Evolutionary conservation across 2,797 vertebrate genomes (phyloP).

Genomic region (Xiphophorus birchmanni): DNA sequence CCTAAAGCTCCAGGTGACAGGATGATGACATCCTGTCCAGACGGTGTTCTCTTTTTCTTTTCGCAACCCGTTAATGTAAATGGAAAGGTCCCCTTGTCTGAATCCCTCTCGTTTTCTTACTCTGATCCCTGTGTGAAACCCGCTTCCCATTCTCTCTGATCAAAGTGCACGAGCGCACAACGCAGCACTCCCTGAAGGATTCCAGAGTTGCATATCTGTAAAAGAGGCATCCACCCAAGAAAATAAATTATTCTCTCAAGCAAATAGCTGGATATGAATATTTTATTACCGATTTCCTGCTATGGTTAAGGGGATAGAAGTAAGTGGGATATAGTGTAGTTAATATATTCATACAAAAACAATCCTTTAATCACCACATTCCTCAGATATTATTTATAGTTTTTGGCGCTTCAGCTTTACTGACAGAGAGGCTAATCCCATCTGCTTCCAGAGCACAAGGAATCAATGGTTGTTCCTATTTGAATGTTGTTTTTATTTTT

Average conservation of each 20-base stretch:
- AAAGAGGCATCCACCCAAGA: slow-evolving; percentile 77
- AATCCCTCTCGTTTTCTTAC: slow-evolving; percentile 60
- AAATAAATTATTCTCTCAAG: slow-evolving; percentile 83
- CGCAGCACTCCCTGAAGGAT: slow-evolving; percentile 72
- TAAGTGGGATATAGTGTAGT: slow-evolving; percentile 62
- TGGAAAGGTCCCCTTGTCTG: slow-evolving; percentile 70
- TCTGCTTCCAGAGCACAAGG: slow-evolving; percentile 61
- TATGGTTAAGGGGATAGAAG: slow-evolving; percentile 60
- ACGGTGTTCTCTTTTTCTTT: slow-evolving; percentile 66
- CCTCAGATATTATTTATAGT: slow-evolving; percentile 73
- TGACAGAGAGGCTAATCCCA: slow-evolving; percentile 75
- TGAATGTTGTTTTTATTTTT: slow-evolving; percentile 56
- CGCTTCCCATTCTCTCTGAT: slow-evolving; percentile 77
- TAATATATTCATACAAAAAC: slow-evolving; percentile 75
- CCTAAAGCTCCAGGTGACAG: slow-evolving; percentile 58
- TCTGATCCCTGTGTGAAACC: slow-evolving; percentile 71
- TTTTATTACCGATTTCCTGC: slow-evolving; percentile 77
- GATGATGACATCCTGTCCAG: slow-evolving; percentile 72
- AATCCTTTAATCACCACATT: slow-evolving; percentile 74
- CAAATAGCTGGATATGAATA: slow-evolving; percentile 81
- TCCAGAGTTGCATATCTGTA: slow-evolving; percentile 67
- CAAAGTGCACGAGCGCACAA: slow-evolving; percentile 75
- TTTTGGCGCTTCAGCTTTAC: slow-evolving; percentile 61
- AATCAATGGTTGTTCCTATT: slow-evolving; percentile 57
- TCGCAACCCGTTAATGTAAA: slow-evolving; percentile 78